Conservation (phyloP, 2,888 invertebrate species). For the Eucriotettix oculatus region DNA sequence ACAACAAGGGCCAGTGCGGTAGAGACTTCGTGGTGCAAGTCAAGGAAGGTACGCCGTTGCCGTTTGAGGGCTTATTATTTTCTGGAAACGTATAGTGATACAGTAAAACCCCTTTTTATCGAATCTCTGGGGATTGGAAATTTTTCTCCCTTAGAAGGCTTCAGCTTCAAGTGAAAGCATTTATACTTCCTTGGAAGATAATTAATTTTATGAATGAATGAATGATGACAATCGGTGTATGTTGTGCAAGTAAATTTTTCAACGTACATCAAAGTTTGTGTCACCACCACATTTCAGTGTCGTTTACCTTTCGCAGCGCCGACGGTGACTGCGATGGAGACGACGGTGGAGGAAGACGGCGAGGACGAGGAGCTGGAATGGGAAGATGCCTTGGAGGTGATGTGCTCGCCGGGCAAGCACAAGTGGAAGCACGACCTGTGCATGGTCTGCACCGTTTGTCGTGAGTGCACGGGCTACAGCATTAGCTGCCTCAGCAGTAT, state of each 20-base stretch:
- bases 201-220: no score
- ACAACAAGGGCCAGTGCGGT: slow-evolving; percentile 96
- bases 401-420: slow-evolving; percentile 56
- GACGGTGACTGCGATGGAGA: slow-evolving; percentile 33
- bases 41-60: slow-evolving; percentile 32
- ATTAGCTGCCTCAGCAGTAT: slow-evolving; percentile 63
- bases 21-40: slow-evolving; percentile 47
- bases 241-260: no score
- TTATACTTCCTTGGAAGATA: no score
- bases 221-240: no score
- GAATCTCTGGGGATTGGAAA: no score
- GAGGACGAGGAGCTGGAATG: slow-evolving; percentile 31
- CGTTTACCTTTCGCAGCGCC: slow-evolving; percentile 1
- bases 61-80: neutral
- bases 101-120: no score
- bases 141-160: no score
- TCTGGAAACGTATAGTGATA: no score
- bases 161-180: no score
- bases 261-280: no score
- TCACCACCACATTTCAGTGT: no score
- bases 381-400: slow-evolving; percentile 19
- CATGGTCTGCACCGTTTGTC: slow-evolving; percentile 79
- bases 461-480: slow-evolving; percentile 87
- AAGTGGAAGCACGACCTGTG: slow-evolving; percentile 67
- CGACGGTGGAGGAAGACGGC: slow-evolving; percentile 32